Evolutionary conservation across 2,888 invertebrate genomes (phyloP).

Genomic region (Hydraecia micacea): DNA sequence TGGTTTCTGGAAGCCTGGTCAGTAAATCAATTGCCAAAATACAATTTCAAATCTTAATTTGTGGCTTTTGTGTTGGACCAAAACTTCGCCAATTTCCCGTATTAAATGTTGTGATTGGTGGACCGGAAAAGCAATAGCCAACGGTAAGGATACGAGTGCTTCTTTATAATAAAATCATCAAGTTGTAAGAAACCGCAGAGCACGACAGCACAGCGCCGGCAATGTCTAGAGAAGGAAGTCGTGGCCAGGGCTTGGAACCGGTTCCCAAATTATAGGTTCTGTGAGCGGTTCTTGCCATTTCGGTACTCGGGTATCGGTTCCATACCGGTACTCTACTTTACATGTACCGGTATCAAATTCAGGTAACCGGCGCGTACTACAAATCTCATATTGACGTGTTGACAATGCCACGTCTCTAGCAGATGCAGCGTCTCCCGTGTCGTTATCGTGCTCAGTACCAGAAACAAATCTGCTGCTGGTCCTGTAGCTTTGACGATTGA

Average conservation of each 20-base stretch:
- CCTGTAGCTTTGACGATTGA: neutral
- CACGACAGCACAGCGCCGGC: neutral
- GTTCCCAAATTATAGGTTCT: neutral
- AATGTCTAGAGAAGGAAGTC: neutral
- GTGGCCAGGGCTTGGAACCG: neutral
- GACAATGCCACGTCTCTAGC: neutral
- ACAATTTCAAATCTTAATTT: constrained; percentile 16
- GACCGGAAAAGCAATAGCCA: neutral
- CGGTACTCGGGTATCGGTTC: neutral
- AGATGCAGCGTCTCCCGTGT: neutral
- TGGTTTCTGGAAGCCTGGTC: neutral
- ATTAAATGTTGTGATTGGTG: neutral
- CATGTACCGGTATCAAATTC: neutral
- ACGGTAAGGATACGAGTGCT: neutral
- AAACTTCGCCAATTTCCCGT: neutral
- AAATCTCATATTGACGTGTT: neutral
- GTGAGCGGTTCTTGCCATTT: neutral
- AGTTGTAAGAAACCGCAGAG: neutral
- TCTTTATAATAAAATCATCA: neutral
- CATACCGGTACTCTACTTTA: neutral
- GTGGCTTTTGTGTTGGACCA: neutral
- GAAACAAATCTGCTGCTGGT: neutral
- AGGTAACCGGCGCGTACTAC: neutral
- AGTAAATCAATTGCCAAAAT: neutral
- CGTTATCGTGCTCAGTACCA: too few relatives aligned